Conservation (phyloP, 1,140 invertebrate genomes). For the Heliconius himera region DNA sequence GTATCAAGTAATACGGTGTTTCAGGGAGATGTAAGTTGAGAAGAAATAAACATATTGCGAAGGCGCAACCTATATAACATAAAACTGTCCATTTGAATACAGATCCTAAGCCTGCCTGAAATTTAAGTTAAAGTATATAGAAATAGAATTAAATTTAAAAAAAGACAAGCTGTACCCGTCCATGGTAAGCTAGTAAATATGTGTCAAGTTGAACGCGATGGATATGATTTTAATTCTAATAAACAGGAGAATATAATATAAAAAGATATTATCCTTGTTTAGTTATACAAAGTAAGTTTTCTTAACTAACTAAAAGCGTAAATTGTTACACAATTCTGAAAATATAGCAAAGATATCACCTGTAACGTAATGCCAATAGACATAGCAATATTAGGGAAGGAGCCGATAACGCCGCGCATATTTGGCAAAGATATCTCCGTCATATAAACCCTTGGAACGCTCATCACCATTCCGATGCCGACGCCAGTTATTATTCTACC, state of each 20-base stretch:
- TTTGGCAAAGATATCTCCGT: conserved; percentile 83
- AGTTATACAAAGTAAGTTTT: no score
- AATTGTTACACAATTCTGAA: no score
- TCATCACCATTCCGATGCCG: conserved; percentile 83
- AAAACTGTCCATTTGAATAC: conserved; percentile 48
- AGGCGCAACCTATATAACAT: conserved; percentile 44
- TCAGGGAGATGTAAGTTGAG: conserved; percentile 52
- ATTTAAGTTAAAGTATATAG: conserved; percentile 18
- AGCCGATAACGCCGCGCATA: conserved; percentile 83
- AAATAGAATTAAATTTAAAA: background rate
- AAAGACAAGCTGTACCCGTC: background rate
- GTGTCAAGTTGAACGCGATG: no score
- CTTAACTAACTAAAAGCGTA: no score
- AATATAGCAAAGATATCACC: conserved; percentile 37
- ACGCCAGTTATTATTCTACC: conserved; percentile 79
- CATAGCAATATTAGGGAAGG: conserved; percentile 83
- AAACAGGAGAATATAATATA: no score
- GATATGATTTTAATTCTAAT: no score
- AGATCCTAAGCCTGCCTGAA: conserved; percentile 54
- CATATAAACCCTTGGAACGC: conserved; percentile 83
- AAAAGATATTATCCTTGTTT: no score
- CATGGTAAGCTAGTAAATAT: no score
- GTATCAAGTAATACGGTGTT: conserved; percentile 59
- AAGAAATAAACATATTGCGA: conserved; percentile 40
- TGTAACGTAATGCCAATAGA: conserved; percentile 80